Conservation (phyloP, 2,888 invertebrate species). For the Sinelater perroti region DNA sequence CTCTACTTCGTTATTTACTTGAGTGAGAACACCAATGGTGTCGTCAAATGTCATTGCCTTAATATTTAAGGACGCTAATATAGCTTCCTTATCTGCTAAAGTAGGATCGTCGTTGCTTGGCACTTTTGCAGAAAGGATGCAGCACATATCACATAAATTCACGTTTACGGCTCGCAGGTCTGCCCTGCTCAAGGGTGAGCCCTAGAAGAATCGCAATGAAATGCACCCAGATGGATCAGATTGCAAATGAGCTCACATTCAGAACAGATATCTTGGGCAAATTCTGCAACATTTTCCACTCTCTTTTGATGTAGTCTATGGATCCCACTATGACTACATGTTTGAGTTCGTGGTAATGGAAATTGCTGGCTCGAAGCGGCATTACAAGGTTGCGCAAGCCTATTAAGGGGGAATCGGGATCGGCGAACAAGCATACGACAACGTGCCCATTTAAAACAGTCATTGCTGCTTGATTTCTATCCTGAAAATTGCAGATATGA, state of each 20-base stretch:
- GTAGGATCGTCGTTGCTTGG: slow-evolving; percentile 99
- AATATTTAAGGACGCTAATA: slow-evolving; percentile 98
- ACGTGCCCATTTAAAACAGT: slow-evolving; percentile 98
- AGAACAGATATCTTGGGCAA: slow-evolving; percentile 99
- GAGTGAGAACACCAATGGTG: slow-evolving; percentile 88
- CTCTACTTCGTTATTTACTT: slow-evolving; percentile 69
- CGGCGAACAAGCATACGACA: slow-evolving; percentile 98
- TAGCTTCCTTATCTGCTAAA: slow-evolving; percentile 99
- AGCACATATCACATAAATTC: slow-evolving; percentile 99
- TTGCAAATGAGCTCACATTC: no score
- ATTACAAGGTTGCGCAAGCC: slow-evolving; percentile 98
- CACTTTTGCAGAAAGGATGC: slow-evolving; percentile 99
- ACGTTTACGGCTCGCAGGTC: slow-evolving; percentile 99
- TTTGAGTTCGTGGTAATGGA: slow-evolving; percentile 99
- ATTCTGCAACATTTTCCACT: slow-evolving; percentile 99
- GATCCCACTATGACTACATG: slow-evolving; percentile 99
- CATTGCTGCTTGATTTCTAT: slow-evolving; percentile 99
- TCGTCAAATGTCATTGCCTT: slow-evolving; percentile 99
- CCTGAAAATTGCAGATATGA: no score
- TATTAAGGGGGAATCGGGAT: slow-evolving; percentile 98
- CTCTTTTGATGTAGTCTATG: slow-evolving; percentile 96
- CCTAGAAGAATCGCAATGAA: no score
- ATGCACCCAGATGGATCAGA: no score
- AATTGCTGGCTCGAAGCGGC: slow-evolving; percentile 99
- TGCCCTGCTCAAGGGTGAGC: slow-evolving; percentile 98